Percentiles rank a stretch among this genome's conserved stretches.
Conservation (phyloP, 2,888 invertebrate species). For the Anthophora plumipes region DNA sequence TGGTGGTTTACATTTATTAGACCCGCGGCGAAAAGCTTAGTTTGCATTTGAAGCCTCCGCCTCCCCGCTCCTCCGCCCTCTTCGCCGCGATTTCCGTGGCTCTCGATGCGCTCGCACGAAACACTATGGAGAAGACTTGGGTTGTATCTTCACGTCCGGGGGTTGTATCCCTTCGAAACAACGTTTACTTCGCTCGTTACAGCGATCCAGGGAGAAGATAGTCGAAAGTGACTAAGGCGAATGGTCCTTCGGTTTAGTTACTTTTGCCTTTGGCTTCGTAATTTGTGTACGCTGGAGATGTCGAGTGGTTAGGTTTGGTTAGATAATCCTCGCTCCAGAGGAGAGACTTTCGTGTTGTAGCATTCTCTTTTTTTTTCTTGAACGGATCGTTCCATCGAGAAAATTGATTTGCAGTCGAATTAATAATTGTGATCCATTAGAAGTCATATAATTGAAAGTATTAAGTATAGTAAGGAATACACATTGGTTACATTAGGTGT, state of each 20-base stretch:
- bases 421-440: too few relatives aligned
- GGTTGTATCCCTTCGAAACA: conserved; percentile 28
- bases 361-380: too few relatives aligned
- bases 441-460: too few relatives aligned
- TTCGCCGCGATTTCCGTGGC: neutral
- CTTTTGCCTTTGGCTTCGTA: neutral
- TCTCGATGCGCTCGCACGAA: conserved; percentile 60
- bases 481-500: too few relatives aligned
- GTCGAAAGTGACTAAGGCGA: neutral
- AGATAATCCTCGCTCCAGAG: neutral
- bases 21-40: conserved; percentile 76
- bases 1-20: conserved; percentile 80
- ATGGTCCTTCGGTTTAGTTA: neutral
- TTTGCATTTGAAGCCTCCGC: conserved; percentile 70
- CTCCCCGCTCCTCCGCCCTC: conserved; percentile 24
- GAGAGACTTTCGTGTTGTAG: too few relatives aligned
- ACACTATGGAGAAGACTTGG: conserved; percentile 30
- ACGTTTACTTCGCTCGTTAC: conserved; percentile 53
- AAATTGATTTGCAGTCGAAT: too few relatives aligned
- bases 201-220: conserved; percentile 1
- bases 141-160: conserved; percentile 44
- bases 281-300: neutral
- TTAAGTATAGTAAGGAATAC: too few relatives aligned
- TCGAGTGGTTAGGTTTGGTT: neutral
- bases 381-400: too few relatives aligned